A percentile compares a stretch with the other conserved stretches of the same genome.
phyloP scores from a whole-genome alignment of 1,140 invertebrate genomes.

The Campodea augens region DNA sequence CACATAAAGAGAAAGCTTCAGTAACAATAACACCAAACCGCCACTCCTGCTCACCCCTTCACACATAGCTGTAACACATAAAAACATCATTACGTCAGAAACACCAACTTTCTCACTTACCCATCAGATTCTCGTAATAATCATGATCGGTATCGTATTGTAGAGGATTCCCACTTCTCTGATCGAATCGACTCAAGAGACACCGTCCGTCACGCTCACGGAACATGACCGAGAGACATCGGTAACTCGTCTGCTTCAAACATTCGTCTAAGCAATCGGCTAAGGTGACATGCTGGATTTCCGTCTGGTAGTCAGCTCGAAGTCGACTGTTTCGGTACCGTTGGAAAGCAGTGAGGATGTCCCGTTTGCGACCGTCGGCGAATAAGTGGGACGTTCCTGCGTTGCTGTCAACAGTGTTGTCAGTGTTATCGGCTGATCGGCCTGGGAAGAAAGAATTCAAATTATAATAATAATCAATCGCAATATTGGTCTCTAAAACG shows the following conservation, averaged over 20 bases:
- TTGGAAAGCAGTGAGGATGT: constrained; percentile 57
- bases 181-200: constrained; percentile 63
- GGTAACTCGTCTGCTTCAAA: constrained; percentile 64
- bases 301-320: constrained; percentile 69
- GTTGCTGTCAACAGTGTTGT: constrained; percentile 28
- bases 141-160: constrained; percentile 78
- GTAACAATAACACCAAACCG: too few species aligned
- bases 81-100: too few species aligned
- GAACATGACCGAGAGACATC: constrained; percentile 70
- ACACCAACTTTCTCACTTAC: constrained; percentile 40
- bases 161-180: constrained; percentile 66
- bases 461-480: not conserved
- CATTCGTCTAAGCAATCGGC: constrained; percentile 80
- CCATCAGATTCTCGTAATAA: constrained; percentile 78
- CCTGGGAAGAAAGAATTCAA: not conserved
- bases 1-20: too few species aligned
- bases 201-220: constrained; percentile 65
- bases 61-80: too few species aligned
- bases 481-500: too few species aligned
- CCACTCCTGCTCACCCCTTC: too few species aligned
- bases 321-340: constrained; percentile 64
- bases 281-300: constrained; percentile 62
- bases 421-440: not conserved
- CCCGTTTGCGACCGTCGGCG: constrained; percentile 52
- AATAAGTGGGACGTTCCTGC: constrained; percentile 59